A percentile compares a stretch with the other conserved stretches of the same genome.
phyloP scores from a whole-genome alignment of 2,797 vertebrate species.

The Cephalopachus bancanus region DNA sequence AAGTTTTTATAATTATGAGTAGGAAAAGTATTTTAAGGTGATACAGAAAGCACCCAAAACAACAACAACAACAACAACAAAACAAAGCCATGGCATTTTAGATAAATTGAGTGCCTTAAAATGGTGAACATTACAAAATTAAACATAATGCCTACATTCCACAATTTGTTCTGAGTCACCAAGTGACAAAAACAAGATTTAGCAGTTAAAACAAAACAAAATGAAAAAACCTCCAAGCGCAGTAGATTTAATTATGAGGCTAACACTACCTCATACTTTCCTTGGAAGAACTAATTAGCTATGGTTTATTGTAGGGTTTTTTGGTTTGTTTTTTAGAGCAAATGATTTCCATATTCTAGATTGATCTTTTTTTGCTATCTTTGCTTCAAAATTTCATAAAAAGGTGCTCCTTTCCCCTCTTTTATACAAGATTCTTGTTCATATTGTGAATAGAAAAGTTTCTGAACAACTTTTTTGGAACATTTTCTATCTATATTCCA shows the following conservation, averaged over 20 bases:
- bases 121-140: conserved; percentile 83
- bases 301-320: conserved; percentile 64
- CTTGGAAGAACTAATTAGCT: conserved; percentile 85
- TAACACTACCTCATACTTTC: conserved; percentile 90
- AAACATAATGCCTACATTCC: conserved; percentile 61
- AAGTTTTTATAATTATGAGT: conserved; percentile 21
- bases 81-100: conserved; percentile 49
- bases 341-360: conserved; percentile 73
- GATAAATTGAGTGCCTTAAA: conserved; percentile 88
- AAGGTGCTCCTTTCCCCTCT: conserved; percentile 91
- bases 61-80: background rate
- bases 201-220: background rate
- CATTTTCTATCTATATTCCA: conserved; percentile 90
- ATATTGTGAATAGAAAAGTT: conserved; percentile 95
- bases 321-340: conserved; percentile 47
- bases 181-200: conserved; percentile 73
- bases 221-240: conserved; percentile 31
- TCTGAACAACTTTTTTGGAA: conserved; percentile 90
- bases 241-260: conserved; percentile 85
- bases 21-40: conserved; percentile 78
- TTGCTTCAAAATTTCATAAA: conserved; percentile 91
- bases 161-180: conserved; percentile 67
- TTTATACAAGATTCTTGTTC: conserved; percentile 91
- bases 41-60: conserved; percentile 74
- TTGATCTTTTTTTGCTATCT: conserved; percentile 81